Evolutionary conservation across 2,113 vertebrate species (phyloP).

Genomic region (Prunella himalayana): DNA sequence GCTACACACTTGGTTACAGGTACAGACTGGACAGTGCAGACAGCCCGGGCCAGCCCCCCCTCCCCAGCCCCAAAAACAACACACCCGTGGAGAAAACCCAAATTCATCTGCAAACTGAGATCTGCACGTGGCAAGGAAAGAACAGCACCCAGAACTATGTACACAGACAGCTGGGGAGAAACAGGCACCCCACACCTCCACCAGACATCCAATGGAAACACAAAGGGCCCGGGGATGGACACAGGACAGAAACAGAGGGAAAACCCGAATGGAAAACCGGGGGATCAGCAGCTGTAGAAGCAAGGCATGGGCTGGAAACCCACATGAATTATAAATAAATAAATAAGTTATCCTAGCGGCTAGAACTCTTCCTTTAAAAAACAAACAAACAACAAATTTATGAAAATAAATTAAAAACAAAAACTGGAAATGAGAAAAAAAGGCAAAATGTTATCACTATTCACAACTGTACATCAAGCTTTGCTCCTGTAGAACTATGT

Average conservation of each 20-base stretch:
- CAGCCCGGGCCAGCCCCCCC: slow-evolving; percentile 7
- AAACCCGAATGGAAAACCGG: background rate
- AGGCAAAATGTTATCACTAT: slow-evolving; percentile 43
- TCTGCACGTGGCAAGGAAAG: background rate
- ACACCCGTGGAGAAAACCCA: background rate
- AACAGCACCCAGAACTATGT: background rate
- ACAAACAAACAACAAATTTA: background rate
- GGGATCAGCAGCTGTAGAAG: slow-evolving; percentile 76
- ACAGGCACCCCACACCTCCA: slow-evolving; percentile 3
- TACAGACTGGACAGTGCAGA: slow-evolving; percentile 58
- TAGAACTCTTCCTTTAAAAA: slow-evolving; percentile 53
- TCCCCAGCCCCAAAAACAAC: background rate
- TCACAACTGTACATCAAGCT: slow-evolving; percentile 72
- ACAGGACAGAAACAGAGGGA: background rate
- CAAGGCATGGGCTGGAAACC: slow-evolving; percentile 73
- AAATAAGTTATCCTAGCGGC: slow-evolving; percentile 77
- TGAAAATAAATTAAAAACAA: slow-evolving; percentile 76
- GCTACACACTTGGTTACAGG: slow-evolving; percentile 62
- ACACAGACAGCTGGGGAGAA: slow-evolving; percentile 14
- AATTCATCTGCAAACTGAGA: slow-evolving; percentile 20
- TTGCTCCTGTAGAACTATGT: slow-evolving; percentile 62
- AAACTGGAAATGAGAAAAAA: background rate
- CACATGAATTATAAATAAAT: slow-evolving; percentile 92
- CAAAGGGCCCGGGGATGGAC: background rate
- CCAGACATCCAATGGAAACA: background rate